Evolutionary conservation across 2,888 invertebrate genomes (phyloP).

Genomic region (Mythimna lalbum): DNA sequence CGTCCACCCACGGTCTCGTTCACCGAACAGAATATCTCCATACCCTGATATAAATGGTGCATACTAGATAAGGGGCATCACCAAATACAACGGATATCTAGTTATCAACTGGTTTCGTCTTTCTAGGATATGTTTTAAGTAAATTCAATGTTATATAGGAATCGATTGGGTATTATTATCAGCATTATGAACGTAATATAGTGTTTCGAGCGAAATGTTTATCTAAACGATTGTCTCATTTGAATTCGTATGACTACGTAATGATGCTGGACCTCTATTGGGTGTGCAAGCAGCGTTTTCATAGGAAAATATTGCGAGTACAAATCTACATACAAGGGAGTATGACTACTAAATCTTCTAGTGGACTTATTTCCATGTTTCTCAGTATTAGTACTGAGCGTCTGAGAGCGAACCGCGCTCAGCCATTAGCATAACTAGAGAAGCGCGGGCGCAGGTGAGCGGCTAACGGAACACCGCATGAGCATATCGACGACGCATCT

Average conservation of each 20-base stretch:
- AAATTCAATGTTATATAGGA: constrained; percentile 48
- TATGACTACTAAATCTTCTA: constrained; percentile 70
- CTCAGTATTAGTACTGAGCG: constrained; percentile 75
- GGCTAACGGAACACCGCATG: constrained; percentile 85
- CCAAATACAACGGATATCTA: constrained; percentile 50
- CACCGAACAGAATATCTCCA: constrained; percentile 71
- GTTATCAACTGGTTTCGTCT: constrained; percentile 41
- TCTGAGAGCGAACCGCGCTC: constrained; percentile 78
- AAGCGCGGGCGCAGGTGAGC: constrained; percentile 89
- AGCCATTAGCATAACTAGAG: constrained; percentile 89
- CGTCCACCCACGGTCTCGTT: constrained; percentile 81
- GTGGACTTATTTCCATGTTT: constrained; percentile 76
- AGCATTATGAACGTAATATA: constrained; percentile 45
- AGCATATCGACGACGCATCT: constrained; percentile 81
- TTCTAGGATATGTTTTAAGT: constrained; percentile 40
- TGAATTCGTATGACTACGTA: constrained; percentile 63
- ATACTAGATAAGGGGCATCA: constrained; percentile 59
- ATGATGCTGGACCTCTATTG: constrained; percentile 50
- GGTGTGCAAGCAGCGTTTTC: constrained; percentile 54
- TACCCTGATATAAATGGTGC: constrained; percentile 70
- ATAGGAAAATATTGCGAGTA: constrained; percentile 60
- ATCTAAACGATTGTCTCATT: constrained; percentile 58
- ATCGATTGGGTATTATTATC: constrained; percentile 57
- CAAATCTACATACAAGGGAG: constrained; percentile 67
- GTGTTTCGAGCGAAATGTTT: constrained; percentile 51